These are phyloP conservation scores for Epinotia brunnichana DNA, from an alignment of 2,888 invertebrate species.

Conservation along the genomic window DNA sequence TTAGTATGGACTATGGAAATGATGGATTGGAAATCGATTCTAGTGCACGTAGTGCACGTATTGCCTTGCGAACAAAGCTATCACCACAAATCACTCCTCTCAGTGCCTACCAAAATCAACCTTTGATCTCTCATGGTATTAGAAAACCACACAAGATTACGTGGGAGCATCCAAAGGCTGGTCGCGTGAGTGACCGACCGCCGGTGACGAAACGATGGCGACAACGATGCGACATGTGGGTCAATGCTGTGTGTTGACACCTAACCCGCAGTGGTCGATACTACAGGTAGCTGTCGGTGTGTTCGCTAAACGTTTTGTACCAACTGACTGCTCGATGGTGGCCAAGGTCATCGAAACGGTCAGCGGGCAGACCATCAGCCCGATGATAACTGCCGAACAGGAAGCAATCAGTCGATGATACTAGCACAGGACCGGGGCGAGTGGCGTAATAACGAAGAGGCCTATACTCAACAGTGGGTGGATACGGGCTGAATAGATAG, in stretches of 20 bases:
- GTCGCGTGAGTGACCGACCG: conserved; percentile 17
- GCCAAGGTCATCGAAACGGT: no score
- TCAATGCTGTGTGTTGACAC: conserved; percentile 76
- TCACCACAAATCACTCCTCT: neutral
- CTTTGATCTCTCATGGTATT: conserved; percentile 14
- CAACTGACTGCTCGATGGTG: neutral
- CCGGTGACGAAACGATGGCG: conserved; percentile 53
- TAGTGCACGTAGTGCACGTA: neutral
- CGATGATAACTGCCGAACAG: no score
- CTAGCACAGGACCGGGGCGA: no score
- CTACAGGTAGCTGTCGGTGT: neutral
- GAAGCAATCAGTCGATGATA: no score
- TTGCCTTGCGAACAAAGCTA: neutral
- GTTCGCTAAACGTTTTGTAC: neutral
- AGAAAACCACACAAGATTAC: conserved; percentile 22
- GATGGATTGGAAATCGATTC: neutral
- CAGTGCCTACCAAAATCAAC: neutral
- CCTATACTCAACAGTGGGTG: no score
- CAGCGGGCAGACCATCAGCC: no score
- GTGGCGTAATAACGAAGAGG: no score
- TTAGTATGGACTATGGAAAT: no score
- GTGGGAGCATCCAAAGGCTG: conserved; percentile 34
- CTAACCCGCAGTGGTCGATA: conserved; percentile 51
- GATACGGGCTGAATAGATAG: no score
- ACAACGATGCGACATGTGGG: conserved; percentile 64